Evolutionary conservation across 2,888 invertebrate species (phyloP).

Genomic region (Chloromyia formosa): DNA sequence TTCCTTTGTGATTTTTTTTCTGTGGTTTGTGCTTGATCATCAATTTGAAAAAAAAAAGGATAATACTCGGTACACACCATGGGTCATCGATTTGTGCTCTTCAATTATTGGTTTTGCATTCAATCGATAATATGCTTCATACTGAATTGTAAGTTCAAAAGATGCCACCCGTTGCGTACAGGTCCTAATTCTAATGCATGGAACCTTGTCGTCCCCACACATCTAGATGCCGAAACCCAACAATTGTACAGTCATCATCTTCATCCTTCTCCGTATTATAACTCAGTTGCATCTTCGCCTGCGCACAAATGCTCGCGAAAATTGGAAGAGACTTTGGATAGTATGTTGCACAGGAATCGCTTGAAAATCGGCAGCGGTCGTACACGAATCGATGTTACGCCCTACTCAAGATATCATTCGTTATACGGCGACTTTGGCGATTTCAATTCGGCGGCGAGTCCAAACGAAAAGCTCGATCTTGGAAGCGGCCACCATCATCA

Average conservation of each 20-base stretch:
- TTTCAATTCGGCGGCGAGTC: slow-evolving; percentile 51
- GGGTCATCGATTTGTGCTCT: not conserved
- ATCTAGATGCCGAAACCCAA: not conserved
- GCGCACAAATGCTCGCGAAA: slow-evolving; percentile 71
- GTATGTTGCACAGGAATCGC: slow-evolving; percentile 65
- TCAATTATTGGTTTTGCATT: slow-evolving; percentile 19
- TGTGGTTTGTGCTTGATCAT: not conserved
- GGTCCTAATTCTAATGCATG: not conserved
- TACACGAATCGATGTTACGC: slow-evolving; percentile 56
- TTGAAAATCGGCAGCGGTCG: slow-evolving; percentile 55
- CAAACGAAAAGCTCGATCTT: slow-evolving; percentile 49
- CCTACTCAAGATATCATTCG: slow-evolving; percentile 60
- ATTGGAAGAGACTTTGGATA: slow-evolving; percentile 73
- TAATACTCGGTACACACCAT: too few species aligned
- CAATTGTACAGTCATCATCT: not conserved
- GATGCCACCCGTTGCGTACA: not conserved
- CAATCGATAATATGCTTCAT: slow-evolving; percentile 21
- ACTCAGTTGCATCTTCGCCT: slow-evolving; percentile 53
- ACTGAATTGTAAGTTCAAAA: slow-evolving; percentile 14
- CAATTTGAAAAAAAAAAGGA: too few species aligned
- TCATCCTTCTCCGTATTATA: not conserved
- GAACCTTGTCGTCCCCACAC: not conserved
- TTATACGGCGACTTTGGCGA: slow-evolving; percentile 56
- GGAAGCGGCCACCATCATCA: not conserved
- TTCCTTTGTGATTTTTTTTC: not conserved